Evolutionary conservation across 2,888 invertebrate genomes (phyloP).

Genomic region (Ophonus ardosiacus): DNA sequence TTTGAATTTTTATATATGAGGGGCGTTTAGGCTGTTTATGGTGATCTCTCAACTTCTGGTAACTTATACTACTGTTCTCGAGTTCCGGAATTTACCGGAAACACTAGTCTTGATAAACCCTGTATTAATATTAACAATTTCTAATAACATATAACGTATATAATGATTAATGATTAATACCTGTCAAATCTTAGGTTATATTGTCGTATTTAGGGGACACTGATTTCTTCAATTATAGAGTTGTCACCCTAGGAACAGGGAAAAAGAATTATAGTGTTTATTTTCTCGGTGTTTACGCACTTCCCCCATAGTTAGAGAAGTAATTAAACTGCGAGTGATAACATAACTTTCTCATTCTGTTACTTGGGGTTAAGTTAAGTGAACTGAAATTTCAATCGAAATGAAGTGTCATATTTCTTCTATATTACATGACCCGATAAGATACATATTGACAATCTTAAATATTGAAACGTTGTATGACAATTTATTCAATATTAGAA

Average conservation of each 20-base stretch:
- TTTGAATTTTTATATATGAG: too few species aligned
- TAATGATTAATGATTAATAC: neutral
- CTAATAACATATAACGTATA: too few species aligned
- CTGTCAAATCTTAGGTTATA: neutral
- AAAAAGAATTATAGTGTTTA: slow-evolving; percentile 9
- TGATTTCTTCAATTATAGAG: slow-evolving; percentile 4
- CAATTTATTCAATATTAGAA: too few species aligned
- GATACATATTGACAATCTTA: neutral
- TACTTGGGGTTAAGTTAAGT: neutral
- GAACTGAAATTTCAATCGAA: neutral
- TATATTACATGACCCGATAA: neutral
- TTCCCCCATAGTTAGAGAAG: slow-evolving; percentile 9
- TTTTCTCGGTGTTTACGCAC: slow-evolving; percentile 1
- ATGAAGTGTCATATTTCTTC: neutral
- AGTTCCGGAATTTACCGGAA: too few species aligned
- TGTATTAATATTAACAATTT: too few species aligned
- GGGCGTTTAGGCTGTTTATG: too few species aligned
- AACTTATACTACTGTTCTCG: too few species aligned
- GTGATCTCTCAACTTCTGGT: too few species aligned
- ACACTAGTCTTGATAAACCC: too few species aligned
- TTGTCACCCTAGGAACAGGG: slow-evolving; percentile 1
- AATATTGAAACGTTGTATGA: too few species aligned
- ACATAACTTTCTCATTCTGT: neutral
- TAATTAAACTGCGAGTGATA: neutral
- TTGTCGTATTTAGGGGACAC: neutral